Evolutionary conservation across 2,113 vertebrate species (phyloP), one percentile per base, ranked within the genome.

Genomic region (Numenius arquata): DNA sequence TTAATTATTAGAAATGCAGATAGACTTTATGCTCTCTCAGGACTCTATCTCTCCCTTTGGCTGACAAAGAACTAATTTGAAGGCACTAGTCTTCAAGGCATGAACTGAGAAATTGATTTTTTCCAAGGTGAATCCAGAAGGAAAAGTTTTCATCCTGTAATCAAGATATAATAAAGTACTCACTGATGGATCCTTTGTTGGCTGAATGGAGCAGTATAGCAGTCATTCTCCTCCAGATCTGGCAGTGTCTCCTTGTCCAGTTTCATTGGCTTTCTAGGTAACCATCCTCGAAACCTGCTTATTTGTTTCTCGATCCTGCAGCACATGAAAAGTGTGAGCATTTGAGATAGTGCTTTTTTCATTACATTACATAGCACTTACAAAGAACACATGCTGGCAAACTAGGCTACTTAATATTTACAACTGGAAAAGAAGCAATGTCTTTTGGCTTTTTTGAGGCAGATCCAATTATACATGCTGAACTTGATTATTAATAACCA

Each of bases 191-290:
- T 99, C 94, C 99, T 98, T 88, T 99, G 99, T 86, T 99, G 99
- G 94, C 99, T 99, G 98, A 99, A 99, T 89, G 99, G 99, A 95
- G 99, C 99, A 45, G 99, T 99, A 89, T 99, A 99, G 98, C 99
- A 99, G 98, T 99, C 99, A 43, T 99, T 99, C 97, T 99, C 99
- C 97, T 99, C 99, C 98, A 99, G 98, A 97, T 99, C 99, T 34
- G 99, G 99, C 79, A 99, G 97, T 56, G 98, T 99, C 96, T 99
- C 98, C 94, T 98, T 99, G 97, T 99, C 98, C 96, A 99, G 97
- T 97, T 99, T 99, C 99, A 99, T 99, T 90, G 99, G 99, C 95
- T 99, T 99, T 97, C 98, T 99, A 74, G 99, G 99, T 93, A 99
- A 98, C 99, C 99, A 99, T 97, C 99, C 98, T 83, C 98, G 99